phyloP scores from a whole-genome alignment of 2,888 invertebrate genomes.

The Ichneumoninae sp. region DNA sequence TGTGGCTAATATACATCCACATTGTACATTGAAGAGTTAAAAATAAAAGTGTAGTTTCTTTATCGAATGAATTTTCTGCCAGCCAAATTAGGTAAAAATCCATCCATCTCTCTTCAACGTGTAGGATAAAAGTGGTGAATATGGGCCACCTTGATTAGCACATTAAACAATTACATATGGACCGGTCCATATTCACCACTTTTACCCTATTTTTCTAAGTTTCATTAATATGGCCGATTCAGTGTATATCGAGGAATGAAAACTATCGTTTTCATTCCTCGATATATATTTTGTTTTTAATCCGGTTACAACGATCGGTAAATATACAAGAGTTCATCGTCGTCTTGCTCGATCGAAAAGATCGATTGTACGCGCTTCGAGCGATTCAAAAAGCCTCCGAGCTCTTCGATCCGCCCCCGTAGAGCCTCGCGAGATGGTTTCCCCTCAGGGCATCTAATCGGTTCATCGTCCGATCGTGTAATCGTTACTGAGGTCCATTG shows the following conservation, averaged over 20 bases:
- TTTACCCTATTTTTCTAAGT: neutral
- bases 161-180: neutral
- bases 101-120: neutral
- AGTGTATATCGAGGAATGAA: too few relatives aligned
- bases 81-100: neutral
- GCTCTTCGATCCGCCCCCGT: neutral
- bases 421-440: neutral
- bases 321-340: neutral
- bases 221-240: neutral
- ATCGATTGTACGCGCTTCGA: too few relatives aligned
- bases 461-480: conserved; percentile 3
- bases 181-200: neutral
- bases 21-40: neutral
- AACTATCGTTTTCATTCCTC: neutral
- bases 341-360: neutral
- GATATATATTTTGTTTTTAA: neutral
- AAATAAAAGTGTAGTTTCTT: neutral
- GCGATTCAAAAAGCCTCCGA: neutral
- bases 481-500: conserved; percentile 31
- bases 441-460: neutral
- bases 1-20: too few relatives aligned
- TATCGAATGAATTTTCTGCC: neutral
- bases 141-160: neutral
- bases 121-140: neutral
- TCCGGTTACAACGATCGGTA: neutral